These are phyloP conservation scores for Phrynocephalus vlangalii DNA, from an alignment of 2,797 vertebrate species.

Conservation along the genomic window DNA sequence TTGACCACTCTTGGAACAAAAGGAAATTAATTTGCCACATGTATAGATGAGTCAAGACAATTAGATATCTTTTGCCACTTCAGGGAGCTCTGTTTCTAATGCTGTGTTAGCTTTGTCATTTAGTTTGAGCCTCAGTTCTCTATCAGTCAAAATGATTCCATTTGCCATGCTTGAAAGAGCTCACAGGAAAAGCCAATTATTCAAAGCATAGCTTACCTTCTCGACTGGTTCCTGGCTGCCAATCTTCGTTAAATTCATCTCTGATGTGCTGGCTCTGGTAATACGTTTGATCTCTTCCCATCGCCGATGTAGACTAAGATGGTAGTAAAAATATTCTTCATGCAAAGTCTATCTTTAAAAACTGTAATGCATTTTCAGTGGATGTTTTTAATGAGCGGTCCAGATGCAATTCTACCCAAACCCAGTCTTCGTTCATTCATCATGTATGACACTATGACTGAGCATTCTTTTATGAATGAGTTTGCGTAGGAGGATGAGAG, in stretches of 20 bases:
- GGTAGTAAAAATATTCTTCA: constrained; percentile 61
- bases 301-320: constrained; percentile 78
- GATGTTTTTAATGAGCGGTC: constrained; percentile 27
- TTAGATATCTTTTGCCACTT: no score
- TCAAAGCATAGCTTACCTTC: constrained; percentile 82
- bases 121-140: no score
- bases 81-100: background rate
- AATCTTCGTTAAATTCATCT: constrained; percentile 84
- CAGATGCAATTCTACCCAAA: constrained; percentile 23
- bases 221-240: constrained; percentile 81
- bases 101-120: no score
- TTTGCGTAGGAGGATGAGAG: constrained; percentile 48
- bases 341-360: constrained; percentile 50
- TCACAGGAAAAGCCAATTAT: background rate
- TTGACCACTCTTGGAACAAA: no score
- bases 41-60: no score
- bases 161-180: background rate
- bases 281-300: constrained; percentile 90
- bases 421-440: constrained; percentile 46
- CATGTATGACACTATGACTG: constrained; percentile 21
- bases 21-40: no score
- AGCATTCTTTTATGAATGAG: constrained; percentile 40
- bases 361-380: background rate
- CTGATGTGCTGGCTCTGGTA: constrained; percentile 91
- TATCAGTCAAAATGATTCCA: background rate